A percentile compares a stretch with the other conserved stretches of the same genome.
These are phyloP conservation scores for Dreissena polymorpha DNA, from an alignment of 1,140 invertebrate genomes.

Conservation along the genomic window DNA sequence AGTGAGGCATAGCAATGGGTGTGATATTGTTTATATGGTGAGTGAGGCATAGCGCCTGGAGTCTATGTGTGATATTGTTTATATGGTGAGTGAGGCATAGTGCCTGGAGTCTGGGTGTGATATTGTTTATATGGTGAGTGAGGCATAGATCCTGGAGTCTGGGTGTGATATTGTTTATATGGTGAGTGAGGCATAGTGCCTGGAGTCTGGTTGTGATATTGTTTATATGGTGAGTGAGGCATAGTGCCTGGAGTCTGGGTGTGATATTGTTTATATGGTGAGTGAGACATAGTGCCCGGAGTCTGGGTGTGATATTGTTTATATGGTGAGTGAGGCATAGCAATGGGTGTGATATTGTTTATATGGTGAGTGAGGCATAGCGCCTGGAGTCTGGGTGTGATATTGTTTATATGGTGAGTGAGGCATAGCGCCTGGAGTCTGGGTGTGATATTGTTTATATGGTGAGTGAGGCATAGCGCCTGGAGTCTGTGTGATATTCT, in stretches of 20 bases:
- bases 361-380: constrained; percentile 88
- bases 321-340: constrained; percentile 88
- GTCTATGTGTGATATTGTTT: constrained; percentile 93
- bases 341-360: constrained; percentile 94
- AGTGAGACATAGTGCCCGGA: too few species aligned
- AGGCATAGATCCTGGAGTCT: constrained; percentile 97
- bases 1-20: too few species aligned
- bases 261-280: constrained; percentile 92
- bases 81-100: constrained; percentile 88
- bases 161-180: constrained; percentile 92
- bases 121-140: constrained; percentile 90
- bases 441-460: constrained; percentile 92
- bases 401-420: constrained; percentile 90
- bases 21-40: constrained; percentile 92
- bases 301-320: constrained; percentile 93
- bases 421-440: constrained; percentile 95
- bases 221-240: constrained; percentile 89
- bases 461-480: constrained; percentile 88
- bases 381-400: constrained; percentile 95
- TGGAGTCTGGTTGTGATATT: constrained; percentile 96
- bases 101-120: constrained; percentile 95
- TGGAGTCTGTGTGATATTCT: constrained; percentile 95
- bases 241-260: constrained; percentile 95
- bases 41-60: constrained; percentile 94
- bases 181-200: too few species aligned